Base-by-base conservation (phyloP, 1,140 invertebrate species). In the Dreissena polymorpha region DNA sequence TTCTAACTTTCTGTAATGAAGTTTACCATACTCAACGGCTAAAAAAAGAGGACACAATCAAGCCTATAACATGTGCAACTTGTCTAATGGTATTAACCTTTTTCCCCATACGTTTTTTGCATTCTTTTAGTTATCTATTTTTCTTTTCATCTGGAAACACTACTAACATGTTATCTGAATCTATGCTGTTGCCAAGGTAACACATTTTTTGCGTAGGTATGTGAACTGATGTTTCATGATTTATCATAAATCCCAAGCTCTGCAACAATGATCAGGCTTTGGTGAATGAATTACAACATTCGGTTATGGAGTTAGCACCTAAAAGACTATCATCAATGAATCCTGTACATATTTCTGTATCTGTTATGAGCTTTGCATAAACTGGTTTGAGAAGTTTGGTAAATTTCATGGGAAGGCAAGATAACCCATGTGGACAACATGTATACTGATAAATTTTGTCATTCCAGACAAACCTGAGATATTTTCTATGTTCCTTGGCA, bases 241-340 rank as follows among this genome's bases (percentile, higher is more conserved):
- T 57, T 39, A 86, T 70, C 3, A 83, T 55, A 83, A 86, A 87
- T 23, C 82, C 86, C 14, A 85, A n/a, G 16, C 70, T 29, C 49
- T 51, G 8, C 5, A 87, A 65, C 21, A 75, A n/a, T 5, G 50
- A 0, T 67, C 21, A 39, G 50, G 86, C 86, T 5, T 6, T 55
- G 5, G 50, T 65, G 5, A 88, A 21, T 79, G 86, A 86, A 12
- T 80, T 51, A 53, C 7, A 53, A 74, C 82, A 86, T 55, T 83
- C 78, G 23, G 27, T n/a, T 21, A 13, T 25, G 12, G 57, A 81
- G 23, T 83, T 64, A n/a, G 70, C 82, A 55, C 63, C 75, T 5
- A 88, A 25, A 53, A 84, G 74, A 21, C 64, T 69, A n/a, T 86
- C 85, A 81, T 85, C 85, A 73, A 86, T 85, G 53, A 78, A 86